These are phyloP conservation scores for Notamacropus eugenii DNA, from an alignment of 2,797 vertebrate species.

Conservation along the genomic window DNA sequence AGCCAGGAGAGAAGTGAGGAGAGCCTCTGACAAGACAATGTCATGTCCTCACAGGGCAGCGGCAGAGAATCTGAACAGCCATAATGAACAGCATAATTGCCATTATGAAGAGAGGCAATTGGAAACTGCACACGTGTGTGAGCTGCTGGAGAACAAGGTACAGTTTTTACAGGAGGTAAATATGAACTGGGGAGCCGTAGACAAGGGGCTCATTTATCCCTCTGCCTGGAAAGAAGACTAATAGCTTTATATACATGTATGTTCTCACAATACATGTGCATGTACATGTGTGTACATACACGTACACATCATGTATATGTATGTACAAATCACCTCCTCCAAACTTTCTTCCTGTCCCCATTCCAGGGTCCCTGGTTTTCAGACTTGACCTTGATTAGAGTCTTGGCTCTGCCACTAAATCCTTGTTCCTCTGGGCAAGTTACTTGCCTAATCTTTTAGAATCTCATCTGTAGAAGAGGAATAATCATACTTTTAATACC, in stretches of 20 bases:
- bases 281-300: no score
- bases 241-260: not conserved
- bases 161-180: slow-evolving; percentile 91
- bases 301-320: no score
- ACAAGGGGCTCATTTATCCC: rapidly evolving
- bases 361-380: not conserved
- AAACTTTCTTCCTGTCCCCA: not conserved
- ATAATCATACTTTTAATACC: not conserved
- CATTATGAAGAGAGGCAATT: slow-evolving; percentile 88
- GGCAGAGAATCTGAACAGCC: slow-evolving; percentile 86
- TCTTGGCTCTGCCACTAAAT: not conserved
- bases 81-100: slow-evolving; percentile 83
- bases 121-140: slow-evolving; percentile 89
- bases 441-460: not conserved
- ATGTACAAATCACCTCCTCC: not conserved
- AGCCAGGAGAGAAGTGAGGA: not conserved
- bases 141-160: slow-evolving; percentile 91
- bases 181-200: rapidly evolving
- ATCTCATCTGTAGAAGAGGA: not conserved
- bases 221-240: not conserved
- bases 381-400: not conserved
- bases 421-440: not conserved
- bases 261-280: no score
- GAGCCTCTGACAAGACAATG: rapidly evolving
- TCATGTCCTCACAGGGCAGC: slow-evolving; percentile 83